phyloP scores from a whole-genome alignment of 2,113 vertebrate genomes.

The Microtus ochrogaster region DNA sequence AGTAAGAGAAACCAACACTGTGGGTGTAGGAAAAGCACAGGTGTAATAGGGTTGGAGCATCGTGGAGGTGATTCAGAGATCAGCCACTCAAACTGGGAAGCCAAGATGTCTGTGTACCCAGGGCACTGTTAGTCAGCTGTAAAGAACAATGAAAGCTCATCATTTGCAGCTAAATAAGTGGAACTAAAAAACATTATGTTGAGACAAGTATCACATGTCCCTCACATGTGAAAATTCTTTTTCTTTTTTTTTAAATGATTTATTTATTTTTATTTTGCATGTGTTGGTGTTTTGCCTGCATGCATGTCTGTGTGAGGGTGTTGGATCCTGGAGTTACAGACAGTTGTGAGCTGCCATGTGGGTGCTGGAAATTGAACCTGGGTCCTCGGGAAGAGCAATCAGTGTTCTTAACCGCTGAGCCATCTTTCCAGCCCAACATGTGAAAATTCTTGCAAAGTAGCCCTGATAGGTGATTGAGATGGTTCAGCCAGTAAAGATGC shows the following conservation, averaged over 20 bases:
- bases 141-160: not conserved
- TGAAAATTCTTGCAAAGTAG: not conserved
- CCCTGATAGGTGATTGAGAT: not conserved
- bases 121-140: not conserved
- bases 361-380: too few relatives aligned
- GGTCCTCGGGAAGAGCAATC: too few relatives aligned
- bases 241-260: too few relatives aligned
- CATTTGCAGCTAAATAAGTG: not conserved
- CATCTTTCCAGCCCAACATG: too few relatives aligned
- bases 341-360: too few relatives aligned
- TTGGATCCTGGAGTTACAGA: too few relatives aligned
- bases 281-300: too few relatives aligned
- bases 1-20: not conserved
- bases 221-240: not conserved
- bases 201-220: not conserved
- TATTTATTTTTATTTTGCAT: too few relatives aligned
- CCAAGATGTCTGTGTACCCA: too few relatives aligned
- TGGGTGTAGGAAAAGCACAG: slow-evolving; percentile 23
- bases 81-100: not conserved
- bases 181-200: not conserved
- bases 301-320: too few relatives aligned
- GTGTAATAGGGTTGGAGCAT: not conserved
- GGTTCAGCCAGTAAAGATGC: not conserved
- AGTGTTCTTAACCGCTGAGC: too few relatives aligned
- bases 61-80: not conserved